Evolutionary conservation across 2,113 vertebrate genomes (phyloP).

Genomic region (Zosterops pallidus): DNA sequence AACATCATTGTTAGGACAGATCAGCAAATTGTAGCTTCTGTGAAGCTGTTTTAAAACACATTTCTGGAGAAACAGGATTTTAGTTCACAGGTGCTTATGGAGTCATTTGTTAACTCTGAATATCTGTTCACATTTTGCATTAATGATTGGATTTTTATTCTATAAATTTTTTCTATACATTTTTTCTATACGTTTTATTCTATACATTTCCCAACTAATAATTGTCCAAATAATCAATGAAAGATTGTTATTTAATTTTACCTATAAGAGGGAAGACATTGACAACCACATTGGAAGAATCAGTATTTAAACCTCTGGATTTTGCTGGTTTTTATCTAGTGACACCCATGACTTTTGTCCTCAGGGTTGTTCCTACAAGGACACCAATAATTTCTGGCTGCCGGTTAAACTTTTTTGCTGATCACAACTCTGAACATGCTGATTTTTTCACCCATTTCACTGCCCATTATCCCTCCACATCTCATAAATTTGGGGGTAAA

Average conservation of each 20-base stretch:
- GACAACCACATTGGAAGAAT: not conserved
- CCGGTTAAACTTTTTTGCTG: not conserved
- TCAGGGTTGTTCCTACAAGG: not conserved
- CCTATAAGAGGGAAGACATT: not conserved
- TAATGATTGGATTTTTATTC: not conserved
- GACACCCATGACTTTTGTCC: not conserved
- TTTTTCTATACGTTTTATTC: not conserved
- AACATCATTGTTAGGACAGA: constrained; percentile 64
- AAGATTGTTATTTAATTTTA: not conserved
- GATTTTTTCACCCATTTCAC: not conserved
- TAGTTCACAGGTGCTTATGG: not conserved
- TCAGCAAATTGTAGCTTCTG: not conserved
- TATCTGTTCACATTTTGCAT: not conserved
- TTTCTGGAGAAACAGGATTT: not conserved
- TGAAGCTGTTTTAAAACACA: not conserved
- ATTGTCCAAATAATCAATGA: not conserved
- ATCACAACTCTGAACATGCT: not conserved
- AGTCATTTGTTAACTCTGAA: not conserved
- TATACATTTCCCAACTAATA: not conserved
- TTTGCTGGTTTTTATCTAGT: not conserved
- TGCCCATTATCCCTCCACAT: not conserved
- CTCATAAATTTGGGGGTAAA: not conserved
- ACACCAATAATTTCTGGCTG: not conserved
- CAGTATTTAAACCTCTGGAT: not conserved
- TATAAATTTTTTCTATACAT: not conserved